A percentile compares a stretch with the other conserved stretches of the same genome.
Evolutionary conservation across 1,140 invertebrate species (phyloP).

Genomic region (Ctenoplectra terminalis): DNA sequence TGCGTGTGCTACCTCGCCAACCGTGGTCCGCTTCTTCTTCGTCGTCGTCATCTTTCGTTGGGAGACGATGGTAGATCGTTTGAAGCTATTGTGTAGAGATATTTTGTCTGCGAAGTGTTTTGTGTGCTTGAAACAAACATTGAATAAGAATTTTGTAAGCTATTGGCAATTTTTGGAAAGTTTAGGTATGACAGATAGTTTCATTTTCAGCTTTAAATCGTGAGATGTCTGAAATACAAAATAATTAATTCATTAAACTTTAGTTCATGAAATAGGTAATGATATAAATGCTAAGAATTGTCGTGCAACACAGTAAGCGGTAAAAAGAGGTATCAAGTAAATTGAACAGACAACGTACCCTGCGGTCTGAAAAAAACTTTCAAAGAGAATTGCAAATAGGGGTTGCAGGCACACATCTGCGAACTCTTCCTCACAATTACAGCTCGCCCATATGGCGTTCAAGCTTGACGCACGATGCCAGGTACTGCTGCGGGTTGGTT

Average conservation of each 20-base stretch:
- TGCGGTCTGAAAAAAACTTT: not conserved
- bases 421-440: not conserved
- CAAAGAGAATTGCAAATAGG: not conserved
- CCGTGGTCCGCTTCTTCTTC: constrained; percentile 42
- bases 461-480: not conserved
- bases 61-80: not conserved
- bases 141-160: no score
- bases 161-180: no score
- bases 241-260: no score
- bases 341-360: not conserved
- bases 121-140: no score
- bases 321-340: not conserved
- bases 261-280: no score
- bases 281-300: no score
- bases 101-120: no score
- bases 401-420: constrained; percentile 13
- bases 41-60: not conserved
- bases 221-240: no score
- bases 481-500: not conserved
- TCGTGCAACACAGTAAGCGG: no score
- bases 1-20: constrained; percentile 47
- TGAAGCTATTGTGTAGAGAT: not conserved
- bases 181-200: no score
- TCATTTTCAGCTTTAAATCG: no score
- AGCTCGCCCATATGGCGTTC: constrained; percentile 7